Evolutionary conservation across 2,797 vertebrate genomes (phyloP).

Genomic region (Sebastes alutus): DNA sequence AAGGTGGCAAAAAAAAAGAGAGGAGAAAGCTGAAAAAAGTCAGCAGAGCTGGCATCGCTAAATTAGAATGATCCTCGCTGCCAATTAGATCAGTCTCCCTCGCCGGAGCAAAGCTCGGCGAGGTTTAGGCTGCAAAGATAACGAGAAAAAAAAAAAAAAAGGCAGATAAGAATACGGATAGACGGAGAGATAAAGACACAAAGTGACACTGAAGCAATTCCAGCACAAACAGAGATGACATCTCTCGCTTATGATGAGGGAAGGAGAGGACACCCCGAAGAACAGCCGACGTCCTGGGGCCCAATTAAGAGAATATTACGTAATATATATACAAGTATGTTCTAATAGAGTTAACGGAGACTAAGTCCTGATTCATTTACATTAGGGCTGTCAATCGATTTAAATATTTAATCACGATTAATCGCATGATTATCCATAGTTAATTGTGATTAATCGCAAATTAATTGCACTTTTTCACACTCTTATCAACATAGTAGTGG

Average conservation of each 20-base stretch:
- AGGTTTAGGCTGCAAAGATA: conserved; percentile 64
- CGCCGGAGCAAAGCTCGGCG: conserved; percentile 42
- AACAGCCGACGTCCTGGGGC: not conserved
- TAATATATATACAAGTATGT: not conserved
- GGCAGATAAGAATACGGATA: conserved; percentile 51
- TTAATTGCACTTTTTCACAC: too few species aligned
- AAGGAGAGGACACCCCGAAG: not conserved
- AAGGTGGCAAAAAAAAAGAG: conserved; percentile 40
- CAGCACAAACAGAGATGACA: conserved; percentile 33
- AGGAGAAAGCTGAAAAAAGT: conserved; percentile 30
- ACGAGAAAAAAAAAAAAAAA: conserved; percentile 55
- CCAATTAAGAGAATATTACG: conserved; percentile 1
- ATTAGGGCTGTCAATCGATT: not conserved
- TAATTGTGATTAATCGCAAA: too few species aligned
- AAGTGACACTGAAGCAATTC: conserved; percentile 46
- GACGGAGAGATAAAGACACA: conserved; percentile 42
- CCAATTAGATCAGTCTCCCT: conserved; percentile 74
- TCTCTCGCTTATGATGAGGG: not conserved
- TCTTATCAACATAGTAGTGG: too few species aligned
- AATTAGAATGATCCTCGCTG: conserved; percentile 70
- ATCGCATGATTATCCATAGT: too few species aligned
- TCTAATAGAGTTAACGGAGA: not conserved
- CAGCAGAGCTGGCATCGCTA: conserved; percentile 37
- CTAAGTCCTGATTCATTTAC: not conserved
- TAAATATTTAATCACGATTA: too few species aligned